Conservation (phyloP, 2,113 vertebrate species). For the Oophaga pumilio region DNA sequence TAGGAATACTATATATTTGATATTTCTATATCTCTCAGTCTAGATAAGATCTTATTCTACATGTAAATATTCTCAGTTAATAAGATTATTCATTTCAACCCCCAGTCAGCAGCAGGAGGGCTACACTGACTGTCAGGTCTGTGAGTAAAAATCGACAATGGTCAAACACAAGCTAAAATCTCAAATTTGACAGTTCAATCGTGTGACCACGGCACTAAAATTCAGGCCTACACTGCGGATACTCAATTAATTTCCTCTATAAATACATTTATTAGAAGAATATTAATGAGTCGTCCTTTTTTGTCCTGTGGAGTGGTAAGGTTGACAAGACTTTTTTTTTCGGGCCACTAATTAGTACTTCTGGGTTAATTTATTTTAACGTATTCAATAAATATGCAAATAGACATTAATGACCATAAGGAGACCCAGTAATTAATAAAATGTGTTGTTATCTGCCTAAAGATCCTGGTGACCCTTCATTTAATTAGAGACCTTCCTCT, state of each 20-base stretch:
- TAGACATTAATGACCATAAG: constrained; percentile 45
- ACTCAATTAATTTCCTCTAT: constrained; percentile 18
- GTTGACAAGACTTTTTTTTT: neutral
- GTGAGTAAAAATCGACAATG: neutral
- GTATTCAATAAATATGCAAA: constrained; percentile 48
- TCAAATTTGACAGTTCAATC: neutral
- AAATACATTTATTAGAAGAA: constrained; percentile 23
- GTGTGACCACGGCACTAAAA: neutral
- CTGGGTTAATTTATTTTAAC: constrained; percentile 36
- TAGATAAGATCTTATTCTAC: constrained; percentile 15
- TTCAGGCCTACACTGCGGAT: neutral
- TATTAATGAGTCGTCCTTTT: neutral
- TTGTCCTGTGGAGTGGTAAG: neutral
- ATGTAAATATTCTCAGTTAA: constrained; percentile 39
- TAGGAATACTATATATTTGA: neutral
- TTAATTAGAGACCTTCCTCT: constrained; percentile 48
- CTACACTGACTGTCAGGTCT: constrained; percentile 12
- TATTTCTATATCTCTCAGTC: neutral
- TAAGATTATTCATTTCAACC: constrained; percentile 30
- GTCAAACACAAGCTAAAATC: constrained; percentile 21
- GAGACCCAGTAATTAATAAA: constrained; percentile 54
- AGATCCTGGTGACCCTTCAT: constrained; percentile 43
- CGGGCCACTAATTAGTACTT: constrained; percentile 20
- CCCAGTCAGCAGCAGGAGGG: constrained; percentile 15
- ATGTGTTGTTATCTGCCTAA: constrained; percentile 33